Evolutionary conservation across 2,888 invertebrate species (phyloP).

Genomic region (Xestia sexstrigata): DNA sequence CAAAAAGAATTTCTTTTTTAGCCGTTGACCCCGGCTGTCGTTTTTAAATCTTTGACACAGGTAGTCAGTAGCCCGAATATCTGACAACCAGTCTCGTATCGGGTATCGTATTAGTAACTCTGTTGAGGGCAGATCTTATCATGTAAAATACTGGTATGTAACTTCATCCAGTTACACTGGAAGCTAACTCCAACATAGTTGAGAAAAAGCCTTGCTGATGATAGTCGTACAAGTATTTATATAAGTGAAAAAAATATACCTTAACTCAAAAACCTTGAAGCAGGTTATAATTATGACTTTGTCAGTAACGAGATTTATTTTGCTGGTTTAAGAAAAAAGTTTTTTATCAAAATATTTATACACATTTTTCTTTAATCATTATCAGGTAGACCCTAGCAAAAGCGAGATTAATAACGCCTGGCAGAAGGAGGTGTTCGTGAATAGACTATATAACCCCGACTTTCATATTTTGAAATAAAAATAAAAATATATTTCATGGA

Average conservation of each 20-base stretch:
- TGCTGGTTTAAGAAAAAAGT: neutral
- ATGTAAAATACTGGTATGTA: neutral
- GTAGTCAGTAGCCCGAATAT: neutral
- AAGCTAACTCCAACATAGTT: neutral
- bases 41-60: neutral
- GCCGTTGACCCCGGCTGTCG: neutral
- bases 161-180: neutral
- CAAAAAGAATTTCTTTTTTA: neutral
- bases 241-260: too few species aligned
- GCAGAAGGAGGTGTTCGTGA: slow-evolving; percentile 2
- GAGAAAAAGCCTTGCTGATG: neutral
- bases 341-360: neutral
- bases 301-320: neutral
- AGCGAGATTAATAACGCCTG: slow-evolving; percentile 13
- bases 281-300: neutral
- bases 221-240: neutral
- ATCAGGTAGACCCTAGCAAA: neutral
- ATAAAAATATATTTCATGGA: slow-evolving; percentile 4
- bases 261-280: too few species aligned
- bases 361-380: neutral
- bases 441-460: slow-evolving; percentile 15
- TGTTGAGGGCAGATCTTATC: neutral
- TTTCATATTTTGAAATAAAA: slow-evolving; percentile 6
- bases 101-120: neutral
- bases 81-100: neutral